Evolutionary conservation across 2,797 vertebrate species (phyloP), one percentile per base, ranked within the genome.

Genomic region (Bradypodion ventrale): DNA sequence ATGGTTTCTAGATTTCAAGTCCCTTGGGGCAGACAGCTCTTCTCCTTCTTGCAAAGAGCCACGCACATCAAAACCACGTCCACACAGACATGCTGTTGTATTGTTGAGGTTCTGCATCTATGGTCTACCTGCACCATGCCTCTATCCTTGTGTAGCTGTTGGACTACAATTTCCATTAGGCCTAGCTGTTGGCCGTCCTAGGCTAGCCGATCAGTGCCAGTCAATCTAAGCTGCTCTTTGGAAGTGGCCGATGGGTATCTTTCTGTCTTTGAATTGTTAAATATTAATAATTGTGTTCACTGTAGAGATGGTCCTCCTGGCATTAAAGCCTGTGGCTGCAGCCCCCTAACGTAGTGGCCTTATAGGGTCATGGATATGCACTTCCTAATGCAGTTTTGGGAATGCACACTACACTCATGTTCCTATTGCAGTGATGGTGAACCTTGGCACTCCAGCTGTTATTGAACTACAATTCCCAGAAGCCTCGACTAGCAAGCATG

Each of bases 321-420:
- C n/a, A n/a, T n/a, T n/a, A n/a, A n/a, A n/a, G n/a, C n/a, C n/a
- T n/a, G n/a, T n/a, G n/a, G n/a, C n/a, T n/a, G n/a, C n/a, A n/a
- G n/a, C n/a, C n/a, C n/a, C n/a, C n/a, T n/a, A n/a, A n/a, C n/a
- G n/a, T n/a, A n/a, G n/a, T n/a, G n/a, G n/a, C n/a, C n/a, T n/a
- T n/a, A n/a, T n/a, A n/a, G 23, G 35, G 37, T 4, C 56, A 29
- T 12, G 8, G 23, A 1, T 2, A 2, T 1, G 56, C 52, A 0
- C 23, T 1, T 16, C 70, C 65, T 66, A 32, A 13, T 49, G 49
- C 7, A 12, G 12, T 49, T 49, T 49, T 49, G 46, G 46, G 46
- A 8, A 49, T 49, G 13, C 46, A 49, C 46, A 49, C n/a, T n/a
- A n/a, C n/a, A n/a, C n/a, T n/a, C n/a, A n/a, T n/a, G n/a, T n/a